Conservation (phyloP, 2,113 vertebrate genomes). For the Corydoras maculifer region DNA sequence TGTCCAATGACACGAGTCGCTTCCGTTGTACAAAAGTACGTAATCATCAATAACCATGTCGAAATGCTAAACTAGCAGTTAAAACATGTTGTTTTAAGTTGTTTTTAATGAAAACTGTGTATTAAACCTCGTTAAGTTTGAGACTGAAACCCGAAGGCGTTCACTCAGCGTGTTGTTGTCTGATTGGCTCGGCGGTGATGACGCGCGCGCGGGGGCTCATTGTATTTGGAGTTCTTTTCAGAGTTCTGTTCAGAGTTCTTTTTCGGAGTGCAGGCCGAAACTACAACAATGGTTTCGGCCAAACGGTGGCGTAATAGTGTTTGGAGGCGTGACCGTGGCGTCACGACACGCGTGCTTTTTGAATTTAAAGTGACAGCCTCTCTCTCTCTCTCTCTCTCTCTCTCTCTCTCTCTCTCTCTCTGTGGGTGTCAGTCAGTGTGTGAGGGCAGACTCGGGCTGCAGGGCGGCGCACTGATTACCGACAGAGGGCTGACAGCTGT, state of each 20-base stretch:
- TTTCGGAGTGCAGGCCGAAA: not conserved
- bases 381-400: too few relatives aligned
- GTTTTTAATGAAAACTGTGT: not conserved
- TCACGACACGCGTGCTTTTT: constrained; percentile 10
- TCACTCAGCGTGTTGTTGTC: constrained; percentile 56
- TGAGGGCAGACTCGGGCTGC: not conserved
- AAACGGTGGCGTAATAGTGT: constrained; percentile 15
- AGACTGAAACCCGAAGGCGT: not conserved
- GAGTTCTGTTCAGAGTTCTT: too few relatives aligned
- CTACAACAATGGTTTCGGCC: constrained; percentile 8
- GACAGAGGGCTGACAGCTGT: constrained; percentile 8
- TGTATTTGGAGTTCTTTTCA: constrained; percentile 54
- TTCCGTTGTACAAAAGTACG: too few relatives aligned
- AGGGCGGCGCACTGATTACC: not conserved
- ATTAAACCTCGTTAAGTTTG: not conserved
- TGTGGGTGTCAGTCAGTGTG: not conserved
- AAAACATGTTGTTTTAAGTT: not conserved
- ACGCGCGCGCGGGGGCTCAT: not conserved
- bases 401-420: too few relatives aligned
- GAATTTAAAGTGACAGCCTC: constrained; percentile 24
- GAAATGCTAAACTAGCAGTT: too few relatives aligned
- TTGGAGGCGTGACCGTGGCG: constrained; percentile 33
- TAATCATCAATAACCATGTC: too few relatives aligned
- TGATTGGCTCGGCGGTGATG: constrained; percentile 52
- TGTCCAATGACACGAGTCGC: too few relatives aligned